phyloP scores from a whole-genome alignment of 1,140 invertebrate genomes.

The Lepidotrigona ventralis region DNA sequence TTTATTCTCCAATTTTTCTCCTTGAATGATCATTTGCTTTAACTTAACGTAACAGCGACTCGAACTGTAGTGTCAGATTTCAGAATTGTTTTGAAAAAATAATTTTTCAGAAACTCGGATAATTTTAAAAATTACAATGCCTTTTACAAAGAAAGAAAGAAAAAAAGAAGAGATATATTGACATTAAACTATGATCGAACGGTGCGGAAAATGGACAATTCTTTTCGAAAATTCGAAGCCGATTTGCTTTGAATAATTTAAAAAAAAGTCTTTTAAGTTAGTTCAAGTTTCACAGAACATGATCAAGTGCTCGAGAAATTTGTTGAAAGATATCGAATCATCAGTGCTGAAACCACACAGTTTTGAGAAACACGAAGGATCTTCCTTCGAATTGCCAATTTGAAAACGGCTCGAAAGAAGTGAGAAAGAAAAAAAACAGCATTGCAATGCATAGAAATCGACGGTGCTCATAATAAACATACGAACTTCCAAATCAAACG shows the following conservation, averaged over 20 bases:
- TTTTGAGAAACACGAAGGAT: background rate
- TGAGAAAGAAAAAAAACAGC: background rate
- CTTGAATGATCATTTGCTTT: background rate
- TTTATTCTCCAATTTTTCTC: background rate
- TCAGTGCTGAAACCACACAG: too few relatives aligned
- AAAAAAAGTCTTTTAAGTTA: background rate
- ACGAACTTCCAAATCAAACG: slow-evolving; percentile 50
- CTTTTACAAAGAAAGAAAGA: too few relatives aligned
- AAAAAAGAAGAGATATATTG: too few relatives aligned
- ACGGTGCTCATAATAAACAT: background rate
- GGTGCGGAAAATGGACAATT: too few relatives aligned
- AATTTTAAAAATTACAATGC: too few relatives aligned
- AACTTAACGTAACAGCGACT: background rate
- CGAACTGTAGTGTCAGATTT: background rate
- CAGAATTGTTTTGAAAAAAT: too few relatives aligned
- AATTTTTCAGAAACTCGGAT: too few relatives aligned
- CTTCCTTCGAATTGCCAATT: background rate
- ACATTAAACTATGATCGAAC: too few relatives aligned
- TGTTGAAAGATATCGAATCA: too few relatives aligned
- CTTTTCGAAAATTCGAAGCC: background rate
- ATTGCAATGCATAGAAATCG: too few relatives aligned
- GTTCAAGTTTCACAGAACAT: background rate
- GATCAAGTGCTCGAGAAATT: too few relatives aligned
- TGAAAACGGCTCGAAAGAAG: background rate
- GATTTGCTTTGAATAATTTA: background rate